phyloP scores from a whole-genome alignment of 2,113 vertebrate species.

The Leuciscus idus region DNA sequence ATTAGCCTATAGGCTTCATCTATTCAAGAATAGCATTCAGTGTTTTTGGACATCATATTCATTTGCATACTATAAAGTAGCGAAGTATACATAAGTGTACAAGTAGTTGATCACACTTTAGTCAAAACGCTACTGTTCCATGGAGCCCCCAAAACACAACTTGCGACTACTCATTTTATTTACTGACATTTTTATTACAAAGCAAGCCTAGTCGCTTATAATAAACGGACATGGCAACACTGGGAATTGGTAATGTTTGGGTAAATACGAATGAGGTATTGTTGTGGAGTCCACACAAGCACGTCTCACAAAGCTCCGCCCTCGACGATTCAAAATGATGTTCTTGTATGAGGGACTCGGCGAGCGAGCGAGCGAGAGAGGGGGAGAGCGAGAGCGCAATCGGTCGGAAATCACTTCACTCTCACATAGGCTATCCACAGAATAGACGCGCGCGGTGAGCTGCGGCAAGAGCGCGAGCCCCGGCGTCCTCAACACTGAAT shows the following conservation, averaged over 20 bases:
- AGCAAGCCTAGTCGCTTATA: not conserved
- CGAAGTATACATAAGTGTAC: not conserved
- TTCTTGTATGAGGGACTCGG: conserved; percentile 29
- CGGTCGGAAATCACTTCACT: conserved; percentile 43
- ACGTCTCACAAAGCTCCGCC: conserved; percentile 20
- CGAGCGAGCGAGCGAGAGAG: conserved; percentile 31
- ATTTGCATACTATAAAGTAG: not conserved
- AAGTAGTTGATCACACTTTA: not conserved
- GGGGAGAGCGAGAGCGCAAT: conserved; percentile 34
- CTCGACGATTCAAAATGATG: conserved; percentile 24
- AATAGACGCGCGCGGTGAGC: conserved; percentile 25
- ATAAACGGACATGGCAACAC: conserved; percentile 11
- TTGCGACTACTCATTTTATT: not conserved
- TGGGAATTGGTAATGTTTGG: not conserved
- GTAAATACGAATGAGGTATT: conserved; percentile 27
- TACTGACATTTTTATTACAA: not conserved
- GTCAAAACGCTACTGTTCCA: not conserved
- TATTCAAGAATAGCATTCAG: not conserved
- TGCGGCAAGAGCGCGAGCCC: conserved; percentile 13
- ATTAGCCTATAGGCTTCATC: not conserved
- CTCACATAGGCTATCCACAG: conserved; percentile 38
- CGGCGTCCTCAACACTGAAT: not conserved
- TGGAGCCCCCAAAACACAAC: not conserved
- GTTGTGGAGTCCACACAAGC: conserved; percentile 26
- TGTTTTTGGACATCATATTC: not conserved